phyloP scores from a whole-genome alignment of 2,113 vertebrate species.

The Peromyscus leucopus region DNA sequence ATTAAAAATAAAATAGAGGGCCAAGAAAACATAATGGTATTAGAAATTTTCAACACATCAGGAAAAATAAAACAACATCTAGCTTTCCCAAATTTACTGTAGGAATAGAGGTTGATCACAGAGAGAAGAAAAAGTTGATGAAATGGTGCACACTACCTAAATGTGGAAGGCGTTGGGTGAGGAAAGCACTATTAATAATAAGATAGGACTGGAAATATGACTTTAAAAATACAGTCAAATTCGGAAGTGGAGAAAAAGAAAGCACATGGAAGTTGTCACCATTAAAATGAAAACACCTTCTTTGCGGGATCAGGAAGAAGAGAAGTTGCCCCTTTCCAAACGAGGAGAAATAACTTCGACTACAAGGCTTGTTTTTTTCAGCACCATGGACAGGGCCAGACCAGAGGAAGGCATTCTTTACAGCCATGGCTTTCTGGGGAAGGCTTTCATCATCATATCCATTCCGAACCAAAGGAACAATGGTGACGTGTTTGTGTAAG shows the following conservation, averaged over 20 bases:
- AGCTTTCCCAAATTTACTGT: background rate
- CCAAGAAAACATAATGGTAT: background rate
- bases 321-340: background rate
- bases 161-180: background rate
- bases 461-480: background rate
- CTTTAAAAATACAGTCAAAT: background rate
- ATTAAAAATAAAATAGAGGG: background rate
- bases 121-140: background rate
- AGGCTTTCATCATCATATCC: slow-evolving; percentile 23
- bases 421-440: background rate
- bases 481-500: background rate
- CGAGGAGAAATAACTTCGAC: background rate
- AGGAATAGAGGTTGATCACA: background rate
- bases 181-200: background rate
- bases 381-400: slow-evolving; percentile 42
- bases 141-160: background rate
- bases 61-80: background rate
- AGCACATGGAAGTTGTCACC: background rate
- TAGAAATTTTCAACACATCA: slow-evolving; percentile 6
- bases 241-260: background rate
- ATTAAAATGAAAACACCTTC: background rate
- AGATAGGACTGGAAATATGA: background rate
- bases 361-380: background rate
- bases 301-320: background rate
- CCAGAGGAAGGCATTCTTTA: background rate